Evolutionary conservation across 2,888 invertebrate genomes (phyloP).

Genomic region (Philopedon plagiatum): DNA sequence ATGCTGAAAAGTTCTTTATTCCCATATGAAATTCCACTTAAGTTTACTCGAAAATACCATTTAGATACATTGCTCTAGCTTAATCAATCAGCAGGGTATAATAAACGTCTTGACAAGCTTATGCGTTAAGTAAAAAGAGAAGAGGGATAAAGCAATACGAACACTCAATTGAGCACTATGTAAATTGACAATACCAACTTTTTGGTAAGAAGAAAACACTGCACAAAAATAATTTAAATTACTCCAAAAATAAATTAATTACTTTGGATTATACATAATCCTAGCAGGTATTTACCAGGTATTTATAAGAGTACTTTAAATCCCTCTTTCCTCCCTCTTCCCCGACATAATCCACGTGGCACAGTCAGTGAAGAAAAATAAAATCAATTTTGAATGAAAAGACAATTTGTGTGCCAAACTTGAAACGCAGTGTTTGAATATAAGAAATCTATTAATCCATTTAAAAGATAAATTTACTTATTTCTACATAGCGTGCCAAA

Average conservation of each 20-base stretch:
- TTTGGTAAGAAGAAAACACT: too few species aligned
- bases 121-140: constrained; percentile 47
- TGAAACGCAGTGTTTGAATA: not conserved
- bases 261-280: too few species aligned
- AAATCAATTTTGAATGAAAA: not conserved
- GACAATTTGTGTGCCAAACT: not conserved
- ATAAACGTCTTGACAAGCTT: constrained; percentile 48
- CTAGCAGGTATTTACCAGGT: not conserved
- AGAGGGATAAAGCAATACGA: constrained; percentile 42
- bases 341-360: too few species aligned
- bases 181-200: constrained; percentile 40
- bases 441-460: not conserved
- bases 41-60: constrained; percentile 40
- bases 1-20: constrained; percentile 2
- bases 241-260: too few species aligned
- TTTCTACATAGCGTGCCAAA: not conserved
- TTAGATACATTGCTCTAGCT: constrained; percentile 43
- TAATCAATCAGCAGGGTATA: constrained; percentile 46
- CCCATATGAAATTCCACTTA: constrained; percentile 22
- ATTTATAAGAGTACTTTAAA: too few species aligned
- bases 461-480: constrained; percentile 5
- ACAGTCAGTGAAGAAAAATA: not conserved
- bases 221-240: too few species aligned
- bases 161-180: constrained; percentile 36
- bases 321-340: too few species aligned